Evolutionary conservation across 2,797 vertebrate genomes (phyloP).

Genomic region (Anabas testudineus): DNA sequence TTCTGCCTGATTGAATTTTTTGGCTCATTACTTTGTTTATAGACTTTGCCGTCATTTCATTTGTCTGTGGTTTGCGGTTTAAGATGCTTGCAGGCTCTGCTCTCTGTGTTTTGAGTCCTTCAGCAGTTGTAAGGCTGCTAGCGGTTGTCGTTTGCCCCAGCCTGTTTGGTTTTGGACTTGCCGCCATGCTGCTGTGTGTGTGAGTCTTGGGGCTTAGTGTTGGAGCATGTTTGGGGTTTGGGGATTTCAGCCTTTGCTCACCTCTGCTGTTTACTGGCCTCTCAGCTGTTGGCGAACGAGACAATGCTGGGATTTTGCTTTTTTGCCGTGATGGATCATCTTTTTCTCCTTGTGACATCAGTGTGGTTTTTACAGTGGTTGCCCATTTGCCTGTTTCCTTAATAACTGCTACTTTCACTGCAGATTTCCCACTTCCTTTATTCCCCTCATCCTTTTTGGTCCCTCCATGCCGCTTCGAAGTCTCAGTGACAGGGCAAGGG

Average conservation of each 20-base stretch:
- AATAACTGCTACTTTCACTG: neutral
- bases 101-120: slow-evolving; percentile 27
- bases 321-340: slow-evolving; percentile 17
- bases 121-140: neutral
- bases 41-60: slow-evolving; percentile 21
- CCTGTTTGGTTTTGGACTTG: slow-evolving; percentile 30
- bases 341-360: slow-evolving; percentile 26
- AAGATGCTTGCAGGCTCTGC: neutral
- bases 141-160: neutral
- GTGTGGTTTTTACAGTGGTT: neutral
- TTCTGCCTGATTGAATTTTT: slow-evolving; percentile 28
- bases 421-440: slow-evolving; percentile 30
- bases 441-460: slow-evolving; percentile 37
- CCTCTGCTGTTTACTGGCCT: neutral
- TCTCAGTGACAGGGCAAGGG: neutral
- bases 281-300: slow-evolving; percentile 23
- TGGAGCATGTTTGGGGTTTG: slow-evolving; percentile 18
- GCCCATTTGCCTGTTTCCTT: slow-evolving; percentile 9
- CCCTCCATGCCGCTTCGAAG: slow-evolving; percentile 12
- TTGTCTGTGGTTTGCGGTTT: slow-evolving; percentile 2
- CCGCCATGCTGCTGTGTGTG: neutral
- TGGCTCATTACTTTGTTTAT: slow-evolving; percentile 18
- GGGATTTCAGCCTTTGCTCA: slow-evolving; percentile 33
- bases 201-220: slow-evolving; percentile 10
- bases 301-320: slow-evolving; percentile 47